Base-by-base conservation (phyloP, 2,113 vertebrate species). In the Strix aluco region DNA sequence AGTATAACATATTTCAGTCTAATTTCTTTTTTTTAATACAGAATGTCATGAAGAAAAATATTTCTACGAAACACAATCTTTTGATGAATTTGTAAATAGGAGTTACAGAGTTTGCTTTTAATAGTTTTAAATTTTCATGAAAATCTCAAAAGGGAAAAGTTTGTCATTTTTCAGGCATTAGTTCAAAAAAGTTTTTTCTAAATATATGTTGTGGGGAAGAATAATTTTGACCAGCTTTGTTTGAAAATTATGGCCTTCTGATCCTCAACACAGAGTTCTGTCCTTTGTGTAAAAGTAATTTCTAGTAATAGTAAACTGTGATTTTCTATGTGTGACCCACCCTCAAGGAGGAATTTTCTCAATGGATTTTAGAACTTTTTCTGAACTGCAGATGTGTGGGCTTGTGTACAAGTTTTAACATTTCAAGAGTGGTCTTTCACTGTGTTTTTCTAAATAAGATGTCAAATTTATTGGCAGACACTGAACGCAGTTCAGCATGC, bases 21-120 rank as follows among this genome's bases (percentile, higher is more conserved):
- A 11, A 6, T 85, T 97, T 85, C 72, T 34, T 92, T 42, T 36
- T 77, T 75, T 42, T 46, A 89, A 72, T 92, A 16, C 14, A 67
- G 8, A 65, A 69, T 85, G 62, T 72, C 78, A 75, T 13, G 22
- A 91, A 69, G 61, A 85, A 93, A 77, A 88, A 94, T 83, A 92
- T 92, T 85, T 88, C 30, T 71, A 54, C 80, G 54, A 82, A 96
- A 95, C 19, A 86, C 36, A 82, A 86, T 61, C 82, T 93, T 96
- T 86, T 96, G 86, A 92, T 94, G 75, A 95, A 95, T 94, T 94
- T 90, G 36, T 93, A 97, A 93, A 69, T 73, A 94, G 12, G 38
- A 80, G 3, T 59, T 79, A 72, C 10, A 71, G 27, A 84, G 61
- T 92, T 92, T 94, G 6, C 5, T 81, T 66, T 85, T 74, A 71